Conservation (phyloP, 2,888 invertebrate genomes). For the Pachydiplax longipennis region DNA sequence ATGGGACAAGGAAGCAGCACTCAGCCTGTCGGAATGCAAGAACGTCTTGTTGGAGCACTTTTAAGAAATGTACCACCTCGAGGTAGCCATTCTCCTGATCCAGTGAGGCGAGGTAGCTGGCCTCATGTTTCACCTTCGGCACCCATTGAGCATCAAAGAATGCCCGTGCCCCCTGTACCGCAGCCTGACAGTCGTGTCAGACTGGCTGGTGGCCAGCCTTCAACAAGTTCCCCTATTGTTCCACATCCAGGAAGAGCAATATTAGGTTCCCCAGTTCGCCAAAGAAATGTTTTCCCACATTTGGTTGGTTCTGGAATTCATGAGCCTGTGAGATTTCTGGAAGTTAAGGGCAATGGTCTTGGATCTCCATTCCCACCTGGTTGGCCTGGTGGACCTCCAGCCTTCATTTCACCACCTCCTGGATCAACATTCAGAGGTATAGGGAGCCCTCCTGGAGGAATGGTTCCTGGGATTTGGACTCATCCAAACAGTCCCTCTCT, state of each 20-base stretch:
- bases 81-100: background rate
- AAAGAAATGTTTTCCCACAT: slow-evolving; percentile 50
- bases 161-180: slow-evolving; percentile 53
- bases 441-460: slow-evolving; percentile 23
- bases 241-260: slow-evolving; percentile 52
- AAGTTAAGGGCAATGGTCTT: slow-evolving; percentile 49
- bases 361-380: background rate
- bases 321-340: slow-evolving; percentile 50
- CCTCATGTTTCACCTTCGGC: slow-evolving; percentile 48
- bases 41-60: background rate
- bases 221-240: slow-evolving; percentile 50
- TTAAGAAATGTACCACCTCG: background rate
- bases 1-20: slow-evolving; percentile 3
- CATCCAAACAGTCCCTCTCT: slow-evolving; percentile 3
- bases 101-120: background rate
- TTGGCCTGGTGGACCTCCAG: background rate
- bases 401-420: slow-evolving; percentile 11
- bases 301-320: slow-evolving; percentile 48
- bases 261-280: slow-evolving; percentile 52
- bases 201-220: slow-evolving; percentile 35
- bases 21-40: background rate
- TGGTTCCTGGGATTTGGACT: background rate
- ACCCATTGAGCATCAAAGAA: slow-evolving; percentile 52
- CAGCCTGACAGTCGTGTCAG: slow-evolving; percentile 49
- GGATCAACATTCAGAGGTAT: background rate